These are phyloP conservation scores for Apogon hyalosoma DNA, from an alignment of 2,797 vertebrate genomes.

Conservation along the genomic window DNA sequence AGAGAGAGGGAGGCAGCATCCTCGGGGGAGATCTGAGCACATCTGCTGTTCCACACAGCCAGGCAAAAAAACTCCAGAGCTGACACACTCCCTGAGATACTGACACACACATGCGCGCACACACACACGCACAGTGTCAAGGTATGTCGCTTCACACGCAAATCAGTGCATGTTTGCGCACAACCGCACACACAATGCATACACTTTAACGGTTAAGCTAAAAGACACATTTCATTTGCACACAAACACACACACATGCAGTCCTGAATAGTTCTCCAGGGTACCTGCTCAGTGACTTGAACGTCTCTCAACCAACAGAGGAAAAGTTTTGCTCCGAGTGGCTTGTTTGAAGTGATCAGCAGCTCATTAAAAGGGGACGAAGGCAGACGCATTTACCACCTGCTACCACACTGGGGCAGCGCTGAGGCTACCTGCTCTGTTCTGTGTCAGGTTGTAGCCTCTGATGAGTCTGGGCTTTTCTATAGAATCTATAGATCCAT, in stretches of 20 bases:
- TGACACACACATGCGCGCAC: conserved; percentile 27
- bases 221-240: conserved; percentile 36
- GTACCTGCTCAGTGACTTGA: conserved; percentile 64
- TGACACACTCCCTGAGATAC: conserved; percentile 51
- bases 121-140: conserved; percentile 12
- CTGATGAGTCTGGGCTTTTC: conserved; percentile 13
- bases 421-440: conserved; percentile 47
- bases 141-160: conserved; percentile 2
- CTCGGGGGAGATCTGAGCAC: conserved; percentile 77
- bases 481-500: conserved; percentile 2
- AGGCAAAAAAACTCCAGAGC: conserved; percentile 60
- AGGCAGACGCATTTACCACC: conserved; percentile 54
- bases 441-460: conserved; percentile 19
- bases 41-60: conserved; percentile 81
- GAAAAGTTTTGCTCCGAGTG: conserved; percentile 52
- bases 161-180: conserved; percentile 21
- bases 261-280: conserved; percentile 42
- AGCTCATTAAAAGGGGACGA: conserved; percentile 51
- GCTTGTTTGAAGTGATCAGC: conserved; percentile 63
- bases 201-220: conserved; percentile 21
- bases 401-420: conserved; percentile 73
- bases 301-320: conserved; percentile 51
- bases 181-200: conserved; percentile 5
- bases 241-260: conserved; percentile 9
- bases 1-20: conserved; percentile 41